Evolutionary conservation across 2,797 vertebrate genomes (phyloP), one percentile per base, ranked within the genome.

Genomic region (Ctenopoma kingsleyae): DNA sequence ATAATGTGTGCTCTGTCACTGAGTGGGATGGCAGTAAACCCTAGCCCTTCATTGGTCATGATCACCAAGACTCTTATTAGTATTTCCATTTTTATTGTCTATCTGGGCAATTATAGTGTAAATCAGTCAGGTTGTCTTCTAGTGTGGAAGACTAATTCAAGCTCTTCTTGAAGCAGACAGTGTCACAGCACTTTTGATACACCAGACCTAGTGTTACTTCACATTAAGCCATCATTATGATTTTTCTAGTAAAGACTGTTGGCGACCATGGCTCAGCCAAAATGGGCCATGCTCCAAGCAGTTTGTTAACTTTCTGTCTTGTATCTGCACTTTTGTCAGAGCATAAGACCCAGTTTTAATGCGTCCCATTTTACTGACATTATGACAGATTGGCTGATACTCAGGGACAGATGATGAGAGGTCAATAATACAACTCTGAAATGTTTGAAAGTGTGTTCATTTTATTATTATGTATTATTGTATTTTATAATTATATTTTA

Each of bases 331-430:
- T 68, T 49, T 2, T 50, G 11, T 62, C 41, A 53, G 47, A 27
- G 23, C 25, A 13, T 23, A 23, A 53, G 9, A 63, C 16, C 30
- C 41, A 13, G 48, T 47, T 41, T 16, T 16, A 41, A 41, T 15
- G 2, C 15, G n/a, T 5, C 57, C 41, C 71, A 52, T 52, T 69
- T 63, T 67, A 44, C 71, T 59, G 64, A 53, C 57, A 60, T 67
- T 44, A 43, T 63, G n/a, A 32, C 58, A 57, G 32, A 38, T 49
- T 63, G n/a, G 19, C 60, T 54, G n/a, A 40, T 19, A 27, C 20
- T 49, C 9, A 12, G 32, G 9, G 43, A 71, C 59, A 41, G 43
- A 57, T 43, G 40, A 40, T 60, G 17, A 23, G 41, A 51, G 13
- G 3, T 30, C 9, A 54, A 50, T 48, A 69, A 35, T 27, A 49